Conservation (phyloP, 2,888 invertebrate species). For the Caenorhabditis sp. region DNA sequence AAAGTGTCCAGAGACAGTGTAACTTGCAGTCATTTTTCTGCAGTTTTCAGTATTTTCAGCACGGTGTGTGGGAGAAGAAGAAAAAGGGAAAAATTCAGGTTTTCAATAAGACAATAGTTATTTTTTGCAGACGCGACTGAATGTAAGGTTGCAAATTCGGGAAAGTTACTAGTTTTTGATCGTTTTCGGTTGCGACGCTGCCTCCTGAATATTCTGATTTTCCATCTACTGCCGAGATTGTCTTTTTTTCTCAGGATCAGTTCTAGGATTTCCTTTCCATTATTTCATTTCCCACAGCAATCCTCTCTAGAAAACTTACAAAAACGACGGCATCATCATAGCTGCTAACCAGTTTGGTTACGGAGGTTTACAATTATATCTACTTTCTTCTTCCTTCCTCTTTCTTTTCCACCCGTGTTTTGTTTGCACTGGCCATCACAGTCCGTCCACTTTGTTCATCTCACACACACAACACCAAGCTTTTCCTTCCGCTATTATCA, state of each 20-base stretch:
- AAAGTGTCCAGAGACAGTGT: no score
- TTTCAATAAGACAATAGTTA: constrained; percentile 36
- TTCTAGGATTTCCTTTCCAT: constrained; percentile 25
- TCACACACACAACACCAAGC: constrained; percentile 19
- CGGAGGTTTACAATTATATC: constrained; percentile 49
- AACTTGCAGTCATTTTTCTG: not conserved
- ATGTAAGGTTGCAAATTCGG: not conserved
- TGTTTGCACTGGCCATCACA: constrained; percentile 45
- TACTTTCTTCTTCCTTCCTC: constrained; percentile 17
- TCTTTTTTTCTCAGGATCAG: not conserved
- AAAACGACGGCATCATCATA: constrained; percentile 38
- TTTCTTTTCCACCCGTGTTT: constrained; percentile 11
- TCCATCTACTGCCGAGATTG: no score
- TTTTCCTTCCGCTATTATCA: constrained; percentile 12
- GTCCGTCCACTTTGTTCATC: constrained; percentile 26
- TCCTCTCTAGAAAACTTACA: constrained; percentile 48
- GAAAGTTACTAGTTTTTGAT: not conserved
- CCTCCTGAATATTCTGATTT: no score
- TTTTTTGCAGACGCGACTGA: constrained; percentile 4
- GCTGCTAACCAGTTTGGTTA: constrained; percentile 41
- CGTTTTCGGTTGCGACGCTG: no score
- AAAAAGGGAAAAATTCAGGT: constrained; percentile 33
- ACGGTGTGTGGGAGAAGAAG: constrained; percentile 6
- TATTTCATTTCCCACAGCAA: not conserved
- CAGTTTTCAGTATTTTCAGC: constrained; percentile 4